Evolutionary conservation across 2,888 invertebrate genomes (phyloP).

Genomic region (Ormyrus pomaceus): DNA sequence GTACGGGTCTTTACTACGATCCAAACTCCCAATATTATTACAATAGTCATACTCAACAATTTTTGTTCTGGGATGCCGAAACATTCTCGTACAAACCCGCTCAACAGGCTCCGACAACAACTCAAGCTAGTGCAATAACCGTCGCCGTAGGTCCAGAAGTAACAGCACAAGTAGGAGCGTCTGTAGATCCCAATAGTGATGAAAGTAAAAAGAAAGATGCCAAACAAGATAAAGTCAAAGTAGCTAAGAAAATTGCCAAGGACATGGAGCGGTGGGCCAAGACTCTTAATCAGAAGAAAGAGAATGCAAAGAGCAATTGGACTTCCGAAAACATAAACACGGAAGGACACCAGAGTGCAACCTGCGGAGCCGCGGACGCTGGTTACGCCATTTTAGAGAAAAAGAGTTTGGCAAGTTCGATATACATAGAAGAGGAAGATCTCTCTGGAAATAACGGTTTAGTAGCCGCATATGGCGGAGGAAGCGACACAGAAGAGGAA

Average conservation of each 20-base stretch:
- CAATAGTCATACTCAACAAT: conserved; percentile 92
- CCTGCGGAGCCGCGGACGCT: conserved; percentile 91
- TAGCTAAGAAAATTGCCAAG: conserved; percentile 98
- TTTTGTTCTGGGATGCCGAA: conserved; percentile 95
- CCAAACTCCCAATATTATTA: conserved; percentile 97
- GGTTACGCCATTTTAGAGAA: conserved; percentile 95
- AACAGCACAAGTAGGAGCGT: conserved; percentile 64
- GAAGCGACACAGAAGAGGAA: conserved; percentile 83
- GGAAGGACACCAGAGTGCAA: conserved; percentile 75
- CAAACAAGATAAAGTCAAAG: conserved; percentile 96
- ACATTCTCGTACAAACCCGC: conserved; percentile 73
- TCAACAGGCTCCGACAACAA: conserved; percentile 43
- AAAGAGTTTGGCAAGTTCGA: conserved; percentile 72
- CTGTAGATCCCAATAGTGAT: conserved; percentile 62
- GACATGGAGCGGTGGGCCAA: conserved; percentile 98
- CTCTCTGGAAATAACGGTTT: conserved; percentile 76
- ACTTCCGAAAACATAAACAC: conserved; percentile 59
- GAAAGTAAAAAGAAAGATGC: conserved; percentile 84
- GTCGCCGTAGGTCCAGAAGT: conserved; percentile 64
- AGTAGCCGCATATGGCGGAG: conserved; percentile 88
- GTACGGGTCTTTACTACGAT: conserved; percentile 97
- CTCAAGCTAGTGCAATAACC: conserved; percentile 73
- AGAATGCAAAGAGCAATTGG: conserved; percentile 77
- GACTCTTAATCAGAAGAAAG: conserved; percentile 96
- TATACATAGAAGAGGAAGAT: conserved; percentile 73